phyloP scores from a whole-genome alignment of 2,113 vertebrate species.

The Pogona vitticeps region DNA sequence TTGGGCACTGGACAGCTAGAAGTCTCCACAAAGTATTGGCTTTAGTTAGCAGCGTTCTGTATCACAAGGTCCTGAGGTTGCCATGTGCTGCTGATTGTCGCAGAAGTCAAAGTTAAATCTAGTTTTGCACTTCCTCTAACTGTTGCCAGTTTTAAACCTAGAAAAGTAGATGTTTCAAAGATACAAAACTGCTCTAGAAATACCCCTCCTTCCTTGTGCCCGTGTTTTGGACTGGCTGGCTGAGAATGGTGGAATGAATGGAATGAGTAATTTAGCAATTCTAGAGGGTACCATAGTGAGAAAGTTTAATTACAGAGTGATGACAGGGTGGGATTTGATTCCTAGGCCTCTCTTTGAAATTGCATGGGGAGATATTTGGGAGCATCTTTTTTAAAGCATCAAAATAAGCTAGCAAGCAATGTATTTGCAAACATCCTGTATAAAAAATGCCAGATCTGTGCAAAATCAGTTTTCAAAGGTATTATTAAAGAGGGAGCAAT shows the following conservation, averaged over 20 bases:
- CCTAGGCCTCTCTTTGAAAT: too few relatives aligned
- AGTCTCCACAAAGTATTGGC: background rate
- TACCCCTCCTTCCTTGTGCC: too few relatives aligned
- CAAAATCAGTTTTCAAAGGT: background rate
- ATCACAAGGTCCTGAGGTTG: background rate
- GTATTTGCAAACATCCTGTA: background rate
- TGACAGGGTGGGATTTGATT: background rate
- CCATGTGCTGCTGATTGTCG: background rate
- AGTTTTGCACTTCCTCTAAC: background rate
- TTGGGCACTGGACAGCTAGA: background rate
- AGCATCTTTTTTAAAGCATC: background rate
- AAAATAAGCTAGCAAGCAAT: background rate
- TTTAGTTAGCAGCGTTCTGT: background rate
- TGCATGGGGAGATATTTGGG: background rate
- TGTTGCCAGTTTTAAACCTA: background rate
- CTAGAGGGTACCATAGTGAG: background rate
- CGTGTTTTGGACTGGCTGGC: background rate
- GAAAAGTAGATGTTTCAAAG: background rate
- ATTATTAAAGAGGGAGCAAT: background rate
- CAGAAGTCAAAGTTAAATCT: background rate
- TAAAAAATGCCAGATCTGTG: background rate
- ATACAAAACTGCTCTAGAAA: background rate
- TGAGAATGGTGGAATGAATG: background rate
- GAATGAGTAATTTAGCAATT: background rate
- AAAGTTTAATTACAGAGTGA: background rate